Evolutionary conservation across 2,113 vertebrate genomes (phyloP), one percentile per base, ranked within the genome.

Genomic region (Otus sunia): DNA sequence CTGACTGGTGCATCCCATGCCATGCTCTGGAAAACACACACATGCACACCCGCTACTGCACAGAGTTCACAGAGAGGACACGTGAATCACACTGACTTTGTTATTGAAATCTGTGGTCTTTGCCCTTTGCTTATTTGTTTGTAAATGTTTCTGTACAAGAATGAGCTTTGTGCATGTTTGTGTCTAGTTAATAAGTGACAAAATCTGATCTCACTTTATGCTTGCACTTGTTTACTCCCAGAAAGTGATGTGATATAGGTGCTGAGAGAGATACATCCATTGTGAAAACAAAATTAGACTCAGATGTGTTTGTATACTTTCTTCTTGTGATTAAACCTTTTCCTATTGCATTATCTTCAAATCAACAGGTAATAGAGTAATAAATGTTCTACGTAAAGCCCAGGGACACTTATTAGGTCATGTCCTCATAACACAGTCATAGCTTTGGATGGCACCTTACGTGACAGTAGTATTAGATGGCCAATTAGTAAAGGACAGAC

Each of bases 81-180:
- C 9, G 3, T 4, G 22, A 69, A n/a, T 69, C 41, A 5, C 21
- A 29, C 43, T 21, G 50, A 25, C 45, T 69, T 90, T 71, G 39
- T 58, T 74, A 47, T 63, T 86, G 72, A 71, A 74, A 56, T 63
- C 68, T 56, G 29, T 63, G 72, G 47, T 77, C 94, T 95, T 94
- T 88, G 92, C 75, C 92, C 90, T 96, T 94, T 92, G 47, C n/a
- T 34, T 90, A 26, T 86, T 90, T 83, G 37, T 73, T 91, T 71
- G 20, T 41, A 47, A 55, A 45, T 37, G 15, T n/a, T 80, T 92
- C 59, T 55, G 29, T 64, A 22, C 5, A 45, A 30, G 39, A 47
- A 10, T 4, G 14, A 36, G 27, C n/a, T 93, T 27, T 76, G 17
- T 86, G 53, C 15, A 15, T n/a, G 22, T 55, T 80, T 49, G 15